phyloP scores from a whole-genome alignment of 1,140 invertebrate species.

The Calephelis nemesis region DNA sequence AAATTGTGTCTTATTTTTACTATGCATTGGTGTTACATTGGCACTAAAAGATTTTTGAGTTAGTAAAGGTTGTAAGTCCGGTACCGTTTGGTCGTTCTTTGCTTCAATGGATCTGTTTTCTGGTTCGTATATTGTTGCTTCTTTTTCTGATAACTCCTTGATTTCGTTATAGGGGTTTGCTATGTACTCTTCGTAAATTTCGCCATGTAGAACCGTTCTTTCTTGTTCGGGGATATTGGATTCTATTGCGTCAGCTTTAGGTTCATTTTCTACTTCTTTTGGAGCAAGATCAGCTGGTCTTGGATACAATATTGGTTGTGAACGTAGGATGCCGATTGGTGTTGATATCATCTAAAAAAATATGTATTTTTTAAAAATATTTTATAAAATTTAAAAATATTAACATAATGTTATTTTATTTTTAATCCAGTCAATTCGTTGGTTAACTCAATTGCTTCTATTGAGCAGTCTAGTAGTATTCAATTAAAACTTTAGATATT shows the following conservation, averaged over 20 bases:
- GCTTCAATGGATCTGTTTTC: slow-evolving; percentile 33
- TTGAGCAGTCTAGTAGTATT: too few relatives aligned
- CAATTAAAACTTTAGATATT: too few relatives aligned
- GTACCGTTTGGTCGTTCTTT: slow-evolving; percentile 32
- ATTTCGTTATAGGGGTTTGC: slow-evolving; percentile 77
- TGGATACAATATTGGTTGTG: slow-evolving; percentile 55
- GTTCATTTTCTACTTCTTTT: slow-evolving; percentile 33
- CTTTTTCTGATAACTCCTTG: slow-evolving; percentile 46
- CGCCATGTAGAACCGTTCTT: slow-evolving; percentile 55
- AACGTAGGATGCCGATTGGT: slow-evolving; percentile 75
- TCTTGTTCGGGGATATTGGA: slow-evolving; percentile 29
- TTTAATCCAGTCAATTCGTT: too few relatives aligned
- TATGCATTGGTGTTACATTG: slow-evolving; percentile 66
- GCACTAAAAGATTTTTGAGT: slow-evolving; percentile 66
- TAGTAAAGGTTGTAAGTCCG: slow-evolving; percentile 25
- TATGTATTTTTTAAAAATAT: neutral
- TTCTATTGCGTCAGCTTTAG: slow-evolving; percentile 32
- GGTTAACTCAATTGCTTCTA: too few relatives aligned
- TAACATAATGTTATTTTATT: too few relatives aligned
- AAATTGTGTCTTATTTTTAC: slow-evolving; percentile 58
- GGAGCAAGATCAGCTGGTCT: slow-evolving; percentile 31
- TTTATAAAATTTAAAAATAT: too few relatives aligned
- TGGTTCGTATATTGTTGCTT: slow-evolving; percentile 55
- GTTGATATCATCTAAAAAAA: slow-evolving; percentile 80
- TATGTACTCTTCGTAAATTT: slow-evolving; percentile 78